phyloP scores from a whole-genome alignment of 2,888 invertebrate species.

The Pimpla rufipes region DNA sequence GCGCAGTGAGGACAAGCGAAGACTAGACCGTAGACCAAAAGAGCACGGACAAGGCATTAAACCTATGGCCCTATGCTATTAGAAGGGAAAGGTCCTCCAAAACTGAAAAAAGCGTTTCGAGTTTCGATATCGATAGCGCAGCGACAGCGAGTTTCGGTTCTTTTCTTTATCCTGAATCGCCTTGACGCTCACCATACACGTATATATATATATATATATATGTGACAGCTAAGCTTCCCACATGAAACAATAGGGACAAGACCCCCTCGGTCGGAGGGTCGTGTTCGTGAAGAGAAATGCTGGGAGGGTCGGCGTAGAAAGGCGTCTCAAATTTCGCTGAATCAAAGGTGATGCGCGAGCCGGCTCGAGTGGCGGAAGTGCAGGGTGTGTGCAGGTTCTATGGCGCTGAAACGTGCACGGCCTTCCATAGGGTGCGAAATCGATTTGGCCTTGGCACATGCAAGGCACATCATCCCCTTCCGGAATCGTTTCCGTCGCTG shows the following conservation, averaged over 20 bases:
- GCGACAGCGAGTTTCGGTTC: conserved; percentile 38
- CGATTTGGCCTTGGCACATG: conserved; percentile 80
- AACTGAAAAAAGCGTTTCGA: conserved; percentile 50
- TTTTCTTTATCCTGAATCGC: conserved; percentile 34
- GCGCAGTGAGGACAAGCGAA: conserved; percentile 17
- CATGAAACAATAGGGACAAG: conserved; percentile 81
- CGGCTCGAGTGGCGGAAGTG: conserved; percentile 65
- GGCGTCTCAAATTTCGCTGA: conserved; percentile 85
- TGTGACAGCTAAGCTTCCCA: conserved; percentile 72
- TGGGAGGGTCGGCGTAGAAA: conserved; percentile 77
- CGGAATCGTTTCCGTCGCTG: conserved; percentile 1
- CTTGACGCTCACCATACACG: background rate
- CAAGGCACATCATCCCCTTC: conserved; percentile 1
- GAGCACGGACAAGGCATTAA: conserved; percentile 28
- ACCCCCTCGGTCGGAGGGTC: conserved; percentile 48
- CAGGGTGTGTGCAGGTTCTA: conserved; percentile 55
- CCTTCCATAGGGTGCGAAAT: conserved; percentile 70
- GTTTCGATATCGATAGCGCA: conserved; percentile 59
- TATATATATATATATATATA: background rate
- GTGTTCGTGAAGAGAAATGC: conserved; percentile 25
- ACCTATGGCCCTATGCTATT: background rate
- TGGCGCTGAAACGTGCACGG: conserved; percentile 44
- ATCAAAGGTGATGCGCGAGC: conserved; percentile 81
- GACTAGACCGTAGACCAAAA: conserved; percentile 34
- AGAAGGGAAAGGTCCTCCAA: background rate